Conservation (phyloP, 2,797 vertebrate genomes). For the Phalloptychus januarius region DNA sequence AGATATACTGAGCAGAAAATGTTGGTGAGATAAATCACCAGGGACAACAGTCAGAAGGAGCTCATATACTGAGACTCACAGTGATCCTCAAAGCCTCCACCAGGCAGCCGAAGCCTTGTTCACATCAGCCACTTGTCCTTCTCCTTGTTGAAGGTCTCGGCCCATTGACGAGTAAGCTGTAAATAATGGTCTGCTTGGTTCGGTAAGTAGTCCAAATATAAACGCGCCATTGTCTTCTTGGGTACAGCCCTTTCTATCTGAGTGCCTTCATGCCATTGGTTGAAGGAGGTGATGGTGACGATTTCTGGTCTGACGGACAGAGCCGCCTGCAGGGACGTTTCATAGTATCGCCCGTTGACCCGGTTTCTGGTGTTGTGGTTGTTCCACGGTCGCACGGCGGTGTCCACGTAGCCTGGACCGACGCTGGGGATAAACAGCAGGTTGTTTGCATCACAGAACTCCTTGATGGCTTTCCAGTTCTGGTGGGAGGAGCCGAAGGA, state of each 20-base stretch:
- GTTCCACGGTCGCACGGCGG: slow-evolving; percentile 90
- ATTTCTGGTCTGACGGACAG: slow-evolving; percentile 85
- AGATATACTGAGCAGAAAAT: not conserved
- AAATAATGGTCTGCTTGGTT: slow-evolving; percentile 84
- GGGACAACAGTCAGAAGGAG: slow-evolving; percentile 1
- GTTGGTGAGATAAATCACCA: not conserved
- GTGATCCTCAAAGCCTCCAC: not conserved
- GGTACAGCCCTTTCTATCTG: slow-evolving; percentile 88
- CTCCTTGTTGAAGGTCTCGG: slow-evolving; percentile 88
- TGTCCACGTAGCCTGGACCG: slow-evolving; percentile 89
- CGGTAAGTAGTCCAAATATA: slow-evolving; percentile 88
- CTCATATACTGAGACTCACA: not conserved
- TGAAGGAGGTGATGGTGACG: slow-evolving; percentile 89
- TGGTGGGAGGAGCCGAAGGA: slow-evolving; percentile 92
- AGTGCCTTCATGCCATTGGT: slow-evolving; percentile 91
- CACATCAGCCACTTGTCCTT: slow-evolving; percentile 89
- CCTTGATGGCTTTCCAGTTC: slow-evolving; percentile 88
- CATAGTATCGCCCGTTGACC: slow-evolving; percentile 92
- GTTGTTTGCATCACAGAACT: slow-evolving; percentile 87
- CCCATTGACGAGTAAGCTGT: slow-evolving; percentile 88
- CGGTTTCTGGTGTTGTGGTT: slow-evolving; percentile 90
- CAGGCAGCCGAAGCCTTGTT: slow-evolving; percentile 21
- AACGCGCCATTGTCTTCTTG: slow-evolving; percentile 83
- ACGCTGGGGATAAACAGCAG: slow-evolving; percentile 89
- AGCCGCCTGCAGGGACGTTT: slow-evolving; percentile 88